phyloP scores from a whole-genome alignment of 2,888 invertebrate species.

The Calameuta filiformis region DNA sequence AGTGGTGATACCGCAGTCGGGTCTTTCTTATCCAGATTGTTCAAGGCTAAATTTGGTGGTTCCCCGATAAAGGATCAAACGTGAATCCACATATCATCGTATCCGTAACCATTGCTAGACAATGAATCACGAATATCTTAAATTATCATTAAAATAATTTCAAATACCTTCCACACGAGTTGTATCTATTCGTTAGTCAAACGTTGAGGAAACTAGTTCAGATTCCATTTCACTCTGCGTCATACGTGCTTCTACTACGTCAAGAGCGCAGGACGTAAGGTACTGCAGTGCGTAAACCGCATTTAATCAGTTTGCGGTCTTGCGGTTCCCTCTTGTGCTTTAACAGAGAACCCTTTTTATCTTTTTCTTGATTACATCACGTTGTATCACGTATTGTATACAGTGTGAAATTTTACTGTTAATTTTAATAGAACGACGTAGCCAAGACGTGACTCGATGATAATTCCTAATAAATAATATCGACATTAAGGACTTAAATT shows the following conservation, averaged over 20 bases:
- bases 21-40: not conserved
- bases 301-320: slow-evolving; percentile 64
- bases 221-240: not conserved
- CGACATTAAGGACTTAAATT: not conserved
- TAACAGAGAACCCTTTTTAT: not conserved
- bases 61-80: not conserved
- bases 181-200: not conserved
- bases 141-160: not conserved
- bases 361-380: not conserved
- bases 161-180: not conserved
- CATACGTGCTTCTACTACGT: not conserved
- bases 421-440: not conserved
- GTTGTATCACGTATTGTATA: not conserved
- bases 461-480: not conserved
- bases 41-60: not conserved
- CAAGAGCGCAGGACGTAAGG: not conserved
- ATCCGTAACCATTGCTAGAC: not conserved
- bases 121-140: not conserved
- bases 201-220: not conserved
- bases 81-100: not conserved
- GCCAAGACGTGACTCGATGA: slow-evolving; percentile 25
- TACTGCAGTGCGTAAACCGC: slow-evolving; percentile 41
- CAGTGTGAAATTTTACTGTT: not conserved
- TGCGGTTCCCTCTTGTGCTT: slow-evolving; percentile 23
- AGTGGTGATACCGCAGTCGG: not conserved